Base-by-base conservation (phyloP, 2,888 invertebrate genomes). In the Maniola hyperantus region DNA sequence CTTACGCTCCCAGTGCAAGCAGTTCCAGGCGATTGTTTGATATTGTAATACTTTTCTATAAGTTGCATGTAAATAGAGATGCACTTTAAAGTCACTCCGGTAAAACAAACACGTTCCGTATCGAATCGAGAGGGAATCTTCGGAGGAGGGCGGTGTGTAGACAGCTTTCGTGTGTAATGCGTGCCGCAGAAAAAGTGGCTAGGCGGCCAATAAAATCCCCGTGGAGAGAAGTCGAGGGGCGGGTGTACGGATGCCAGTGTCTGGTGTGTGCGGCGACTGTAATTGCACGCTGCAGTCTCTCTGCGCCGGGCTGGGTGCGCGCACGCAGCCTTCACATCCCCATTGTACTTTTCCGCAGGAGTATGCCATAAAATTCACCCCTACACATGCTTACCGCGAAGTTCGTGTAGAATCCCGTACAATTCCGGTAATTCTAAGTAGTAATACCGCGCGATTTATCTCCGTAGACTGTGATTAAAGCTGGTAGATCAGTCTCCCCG, bases 171-270 rank as follows among this genome's bases (percentile, higher is more conserved):
- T 83, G 89, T 87, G 85, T 88, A 83, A 87, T 88, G 84, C 82
- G 82, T 85, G 83, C 78, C 73, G 79, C 72, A 87, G 86, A 91
- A 92, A 91, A 92, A 92, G 91, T 78, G 87, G 82, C 87, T 87
- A 88, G 88, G 83, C 88, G 83, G 80, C 89, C 88, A 91, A 91
- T 91, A 91, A 91, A 91, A 91, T 88, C 84, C 88, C 85, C 76
- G 88, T 87, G 85, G 88, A 88, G 90, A 85, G 87, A 82, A 83
- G 85, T 72, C 76, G 89, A 88, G 91, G 89, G 90, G 90, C 89
- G 89, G 88, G 89, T 81, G 82, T 77, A 82, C 88, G 89, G 87
- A 76, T 79, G 88, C 84, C 61, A 82, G 75, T 77, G 85, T 82
- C 77, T 79, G 85, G 82, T 81, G 78, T 80, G 80, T 78, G 81